Evolutionary conservation across 2,113 vertebrate genomes (phyloP).

Genomic region (Aplodontia rufa): DNA sequence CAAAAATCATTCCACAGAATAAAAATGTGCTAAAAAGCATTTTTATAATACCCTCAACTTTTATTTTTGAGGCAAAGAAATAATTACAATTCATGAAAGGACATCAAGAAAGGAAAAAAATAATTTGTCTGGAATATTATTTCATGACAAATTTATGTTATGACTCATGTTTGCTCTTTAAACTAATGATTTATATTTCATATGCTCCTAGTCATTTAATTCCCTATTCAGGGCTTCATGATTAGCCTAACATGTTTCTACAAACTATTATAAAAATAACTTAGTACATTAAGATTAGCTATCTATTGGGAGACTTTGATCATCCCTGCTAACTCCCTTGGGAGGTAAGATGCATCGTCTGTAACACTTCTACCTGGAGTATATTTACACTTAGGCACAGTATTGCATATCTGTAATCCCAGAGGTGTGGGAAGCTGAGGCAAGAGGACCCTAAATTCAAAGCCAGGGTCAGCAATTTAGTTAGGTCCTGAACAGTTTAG

Average conservation of each 20-base stretch:
- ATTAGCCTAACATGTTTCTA: not conserved
- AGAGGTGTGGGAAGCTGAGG: too few species aligned
- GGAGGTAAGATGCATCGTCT: too few species aligned
- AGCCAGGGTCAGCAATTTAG: too few species aligned
- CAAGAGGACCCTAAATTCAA: too few species aligned
- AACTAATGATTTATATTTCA: conserved; percentile 20
- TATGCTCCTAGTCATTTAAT: not conserved
- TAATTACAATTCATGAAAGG: conserved; percentile 25
- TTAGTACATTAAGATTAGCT: not conserved
- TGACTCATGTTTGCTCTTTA: conserved; percentile 36
- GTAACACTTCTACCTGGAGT: too few species aligned
- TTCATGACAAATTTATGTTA: conserved; percentile 31
- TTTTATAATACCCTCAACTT: not conserved
- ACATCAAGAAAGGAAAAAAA: not conserved
- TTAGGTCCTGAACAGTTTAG: too few species aligned
- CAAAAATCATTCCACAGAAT: conserved; percentile 34
- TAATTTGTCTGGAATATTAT: not conserved
- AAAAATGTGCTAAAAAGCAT: conserved; percentile 13
- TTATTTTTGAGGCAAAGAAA: not conserved
- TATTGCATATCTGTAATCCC: too few species aligned
- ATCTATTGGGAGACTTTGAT: not conserved
- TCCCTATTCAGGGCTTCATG: not conserved
- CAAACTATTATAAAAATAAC: not conserved
- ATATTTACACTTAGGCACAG: too few species aligned
- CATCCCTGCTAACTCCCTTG: not conserved